Evolutionary conservation across 2,888 invertebrate species (phyloP).

Genomic region (Epistrophe eligans): DNA sequence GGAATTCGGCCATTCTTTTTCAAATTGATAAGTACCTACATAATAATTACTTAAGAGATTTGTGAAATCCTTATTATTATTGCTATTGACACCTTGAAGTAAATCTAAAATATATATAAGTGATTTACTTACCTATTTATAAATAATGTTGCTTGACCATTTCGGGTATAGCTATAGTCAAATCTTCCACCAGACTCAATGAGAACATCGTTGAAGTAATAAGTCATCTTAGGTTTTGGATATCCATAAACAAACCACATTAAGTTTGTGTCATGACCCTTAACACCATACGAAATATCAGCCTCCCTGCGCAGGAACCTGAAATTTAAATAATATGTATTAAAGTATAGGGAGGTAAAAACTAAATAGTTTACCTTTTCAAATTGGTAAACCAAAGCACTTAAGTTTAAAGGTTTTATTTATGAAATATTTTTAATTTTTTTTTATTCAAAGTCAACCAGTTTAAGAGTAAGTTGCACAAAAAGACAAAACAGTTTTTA

Average conservation of each 20-base stretch:
- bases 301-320: slow-evolving; percentile 94
- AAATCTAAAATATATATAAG: background rate
- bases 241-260: slow-evolving; percentile 98
- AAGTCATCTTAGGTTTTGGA: slow-evolving; percentile 96
- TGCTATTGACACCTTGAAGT: too few species aligned
- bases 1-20: too few species aligned
- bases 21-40: too few species aligned
- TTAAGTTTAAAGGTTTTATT: too few species aligned
- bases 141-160: slow-evolving; percentile 95
- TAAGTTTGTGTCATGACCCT: slow-evolving; percentile 94
- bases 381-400: too few species aligned
- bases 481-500: too few species aligned
- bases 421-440: too few species aligned
- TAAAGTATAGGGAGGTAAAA: too few species aligned
- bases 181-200: slow-evolving; percentile 93
- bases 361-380: background rate
- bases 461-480: too few species aligned
- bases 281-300: slow-evolving; percentile 95
- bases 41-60: too few species aligned
- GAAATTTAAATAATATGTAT: slow-evolving; percentile 5
- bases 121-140: slow-evolving; percentile 88
- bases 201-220: slow-evolving; percentile 92
- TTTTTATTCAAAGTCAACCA: too few species aligned
- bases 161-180: slow-evolving; percentile 94
- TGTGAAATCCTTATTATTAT: too few species aligned